These are phyloP conservation scores for Drosophila subpulchrella DNA, from an alignment of 1,140 invertebrate species.

Conservation along the genomic window DNA sequence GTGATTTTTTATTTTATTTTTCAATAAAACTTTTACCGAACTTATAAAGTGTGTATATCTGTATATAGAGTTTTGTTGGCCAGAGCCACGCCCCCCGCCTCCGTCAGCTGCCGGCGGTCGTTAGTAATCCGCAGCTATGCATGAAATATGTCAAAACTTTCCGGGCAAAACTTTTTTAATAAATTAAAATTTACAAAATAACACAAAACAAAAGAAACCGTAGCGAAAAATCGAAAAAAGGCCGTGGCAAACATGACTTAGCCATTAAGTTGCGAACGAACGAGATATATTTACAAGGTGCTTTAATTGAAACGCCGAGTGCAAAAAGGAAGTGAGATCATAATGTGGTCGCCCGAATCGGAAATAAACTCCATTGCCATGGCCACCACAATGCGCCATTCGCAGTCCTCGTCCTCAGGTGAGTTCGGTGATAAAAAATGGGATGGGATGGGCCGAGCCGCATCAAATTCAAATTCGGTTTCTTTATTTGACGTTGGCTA, in stretches of 20 bases:
- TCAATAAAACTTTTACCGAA: slow-evolving; percentile 44
- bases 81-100: slow-evolving; percentile 2
- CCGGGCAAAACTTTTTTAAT: slow-evolving; percentile 59
- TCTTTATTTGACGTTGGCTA: slow-evolving; percentile 36
- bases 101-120: slow-evolving; percentile 25
- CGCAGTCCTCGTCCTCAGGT: slow-evolving; percentile 85
- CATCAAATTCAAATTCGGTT: slow-evolving; percentile 54
- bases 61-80: slow-evolving; percentile 39
- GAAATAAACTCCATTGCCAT: slow-evolving; percentile 85
- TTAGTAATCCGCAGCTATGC: slow-evolving; percentile 57
- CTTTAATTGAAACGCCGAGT: slow-evolving; percentile 6
- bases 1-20: slow-evolving; percentile 16
- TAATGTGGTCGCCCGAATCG: slow-evolving; percentile 84
- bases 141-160: slow-evolving; percentile 72
- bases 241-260: slow-evolving; percentile 53
- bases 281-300: slow-evolving; percentile 13
- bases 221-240: slow-evolving; percentile 15
- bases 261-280: slow-evolving; percentile 32
- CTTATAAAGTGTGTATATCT: slow-evolving; percentile 39
- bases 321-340: slow-evolving; percentile 43
- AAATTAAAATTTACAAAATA: slow-evolving; percentile 60
- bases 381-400: slow-evolving; percentile 84
- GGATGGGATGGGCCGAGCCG: neutral
- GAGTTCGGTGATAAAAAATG: slow-evolving; percentile 45
- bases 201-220: slow-evolving; percentile 9